Evolutionary conservation across 2,888 invertebrate species (phyloP).

Genomic region (Mechanitis messenoides): DNA sequence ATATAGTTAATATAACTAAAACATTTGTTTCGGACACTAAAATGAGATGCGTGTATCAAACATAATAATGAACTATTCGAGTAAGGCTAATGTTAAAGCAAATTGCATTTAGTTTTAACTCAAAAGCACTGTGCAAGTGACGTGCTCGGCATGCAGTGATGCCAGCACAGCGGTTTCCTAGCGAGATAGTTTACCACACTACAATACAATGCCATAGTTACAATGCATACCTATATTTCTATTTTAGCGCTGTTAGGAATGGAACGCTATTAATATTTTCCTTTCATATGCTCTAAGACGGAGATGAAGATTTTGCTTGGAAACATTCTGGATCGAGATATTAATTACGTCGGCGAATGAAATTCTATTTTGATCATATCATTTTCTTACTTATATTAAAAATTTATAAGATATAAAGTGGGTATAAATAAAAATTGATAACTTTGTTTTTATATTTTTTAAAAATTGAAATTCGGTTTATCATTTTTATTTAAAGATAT

Average conservation of each 20-base stretch:
- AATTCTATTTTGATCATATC: not conserved
- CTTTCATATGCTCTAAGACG: slow-evolving; percentile 12
- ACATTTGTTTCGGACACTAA: no score
- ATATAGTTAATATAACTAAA: no score
- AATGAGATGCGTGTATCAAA: no score
- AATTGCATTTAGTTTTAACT: slow-evolving; percentile 7
- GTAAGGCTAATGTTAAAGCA: not conserved
- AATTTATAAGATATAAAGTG: no score
- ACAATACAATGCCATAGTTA: slow-evolving; percentile 3
- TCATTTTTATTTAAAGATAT: no score
- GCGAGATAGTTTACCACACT: slow-evolving; percentile 12
- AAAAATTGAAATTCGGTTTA: no score
- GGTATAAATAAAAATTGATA: no score
- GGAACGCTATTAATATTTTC: slow-evolving; percentile 19
- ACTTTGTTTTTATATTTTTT: no score
- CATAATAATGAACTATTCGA: no score
- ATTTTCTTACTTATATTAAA: not conserved
- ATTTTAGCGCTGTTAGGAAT: slow-evolving; percentile 10
- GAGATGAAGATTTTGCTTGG: slow-evolving; percentile 4
- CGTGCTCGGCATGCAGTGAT: slow-evolving; percentile 12
- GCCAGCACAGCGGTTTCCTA: slow-evolving; percentile 6
- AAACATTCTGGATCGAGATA: slow-evolving; percentile 5
- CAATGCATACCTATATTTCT: slow-evolving; percentile 4
- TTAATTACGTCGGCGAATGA: not conserved
- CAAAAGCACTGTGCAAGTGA: slow-evolving; percentile 13